Base-by-base conservation (phyloP, 2,888 invertebrate species). In the Caenorhabditis sp. region DNA sequence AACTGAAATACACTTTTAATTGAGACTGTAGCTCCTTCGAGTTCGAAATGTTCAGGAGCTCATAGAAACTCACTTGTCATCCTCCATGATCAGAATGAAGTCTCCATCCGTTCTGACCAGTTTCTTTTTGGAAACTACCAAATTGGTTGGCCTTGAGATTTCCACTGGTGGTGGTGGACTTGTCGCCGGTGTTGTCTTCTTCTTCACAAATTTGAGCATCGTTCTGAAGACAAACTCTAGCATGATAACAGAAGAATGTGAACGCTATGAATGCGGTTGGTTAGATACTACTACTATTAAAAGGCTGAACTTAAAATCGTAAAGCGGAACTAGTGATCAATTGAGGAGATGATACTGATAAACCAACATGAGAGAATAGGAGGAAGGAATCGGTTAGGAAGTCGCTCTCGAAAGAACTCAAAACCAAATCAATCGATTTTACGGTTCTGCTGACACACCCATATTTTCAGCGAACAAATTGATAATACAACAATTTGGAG, bases 141-240 rank as follows among this genome's bases (percentile, higher is more conserved):
- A 38, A 70, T 79, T 79, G 12, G 44, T 56, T 2, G 79, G 79
- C 24, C 56, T 63, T 14, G 79, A 79, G 24, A 70, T 79, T 31
- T 79, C 79, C 49, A 69, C 54, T 22, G 24, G 35, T 16, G 51
- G 56, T n/a, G 31, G 69, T 16, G 70, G 51, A 58, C 44, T 56
- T n/a, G 70, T 63, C n/a, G 69, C 54, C 12, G 75, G n/a, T 14
- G 64, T n/a, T 2, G 68, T 22, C 56, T 70, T 70, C 79, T 70
- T 79, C 35, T 79, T 70, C 47, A 79, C 70, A 47, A 70, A 79
- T 63, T 79, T 79, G 64, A 79, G 63, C 79, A 79, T 79, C 16
- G 4, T 63, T 72, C 70, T 63, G 63, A 79, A 70, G 28, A 54
- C 61, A 19, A n/a, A 61, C 2, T 51, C 59, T 8, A 77, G 38